phyloP scores from a whole-genome alignment of 2,797 vertebrate species.

The Anas georgica region DNA sequence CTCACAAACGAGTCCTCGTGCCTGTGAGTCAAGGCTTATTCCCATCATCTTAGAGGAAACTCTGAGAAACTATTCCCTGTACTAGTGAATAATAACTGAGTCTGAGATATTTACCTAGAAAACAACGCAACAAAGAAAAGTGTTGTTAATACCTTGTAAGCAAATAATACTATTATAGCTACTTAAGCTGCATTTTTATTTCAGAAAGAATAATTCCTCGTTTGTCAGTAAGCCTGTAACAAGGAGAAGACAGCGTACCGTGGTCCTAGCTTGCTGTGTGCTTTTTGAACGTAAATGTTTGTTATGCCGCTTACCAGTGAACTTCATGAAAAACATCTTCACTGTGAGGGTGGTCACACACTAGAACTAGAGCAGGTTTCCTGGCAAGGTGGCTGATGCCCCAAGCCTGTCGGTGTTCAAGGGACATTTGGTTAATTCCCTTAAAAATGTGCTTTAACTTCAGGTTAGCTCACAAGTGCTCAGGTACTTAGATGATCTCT shows the following conservation, averaged over 20 bases:
- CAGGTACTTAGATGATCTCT: not conserved
- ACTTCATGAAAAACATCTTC: constrained; percentile 70
- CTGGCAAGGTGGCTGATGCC: not conserved
- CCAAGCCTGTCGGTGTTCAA: not conserved
- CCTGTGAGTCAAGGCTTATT: not conserved
- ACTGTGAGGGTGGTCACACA: not conserved
- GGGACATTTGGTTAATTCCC: not conserved
- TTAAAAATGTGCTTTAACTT: not conserved
- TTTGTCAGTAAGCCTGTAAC: not conserved
- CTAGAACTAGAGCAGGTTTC: not conserved
- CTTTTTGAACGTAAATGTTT: constrained; percentile 16
- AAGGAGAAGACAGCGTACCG: not conserved
- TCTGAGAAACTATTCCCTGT: not conserved
- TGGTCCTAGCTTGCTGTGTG: not conserved
- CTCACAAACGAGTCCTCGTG: not conserved
- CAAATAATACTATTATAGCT: not conserved
- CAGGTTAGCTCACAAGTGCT: not conserved
- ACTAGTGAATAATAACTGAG: not conserved
- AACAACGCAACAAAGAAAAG: not conserved
- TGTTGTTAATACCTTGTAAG: not conserved
- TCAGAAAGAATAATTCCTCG: not conserved
- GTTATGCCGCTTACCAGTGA: constrained; percentile 76
- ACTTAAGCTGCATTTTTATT: not conserved
- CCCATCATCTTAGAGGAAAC: fast-evolving
- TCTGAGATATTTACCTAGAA: not conserved